A percentile compares a stretch with the other conserved stretches of the same genome.
Conservation (phyloP, 2,888 invertebrate species). For the Cryptocheilus praepositus region DNA sequence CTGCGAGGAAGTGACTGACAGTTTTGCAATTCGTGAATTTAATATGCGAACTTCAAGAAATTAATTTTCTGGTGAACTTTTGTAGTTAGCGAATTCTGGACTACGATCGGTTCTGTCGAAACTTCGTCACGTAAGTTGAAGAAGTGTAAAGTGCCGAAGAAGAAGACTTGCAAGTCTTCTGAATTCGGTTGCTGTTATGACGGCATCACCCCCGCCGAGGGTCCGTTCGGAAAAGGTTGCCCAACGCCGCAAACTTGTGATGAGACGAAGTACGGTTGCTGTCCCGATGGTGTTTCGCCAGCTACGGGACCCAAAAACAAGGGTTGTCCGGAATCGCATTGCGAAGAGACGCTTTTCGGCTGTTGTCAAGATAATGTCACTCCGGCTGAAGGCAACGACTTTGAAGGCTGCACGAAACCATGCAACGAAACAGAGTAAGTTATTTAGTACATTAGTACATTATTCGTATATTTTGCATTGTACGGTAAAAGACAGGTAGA, state of each 20-base stretch:
- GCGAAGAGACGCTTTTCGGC: slow-evolving; percentile 88
- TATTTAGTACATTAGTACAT: slow-evolving; percentile 35
- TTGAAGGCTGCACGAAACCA: slow-evolving; percentile 86
- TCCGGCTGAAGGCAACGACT: slow-evolving; percentile 86
- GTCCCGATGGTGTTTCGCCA: slow-evolving; percentile 87
- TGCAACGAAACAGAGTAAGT: slow-evolving; percentile 78
- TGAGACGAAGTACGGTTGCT: slow-evolving; percentile 87
- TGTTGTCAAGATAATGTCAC: slow-evolving; percentile 90
- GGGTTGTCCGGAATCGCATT: slow-evolving; percentile 86
- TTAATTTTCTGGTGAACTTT: background rate
- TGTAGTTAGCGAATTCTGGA: slow-evolving; percentile 75
- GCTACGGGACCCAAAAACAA: slow-evolving; percentile 82
- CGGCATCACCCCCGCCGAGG: slow-evolving; percentile 84
- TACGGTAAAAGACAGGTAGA: too few relatives aligned
- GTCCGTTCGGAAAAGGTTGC: slow-evolving; percentile 89
- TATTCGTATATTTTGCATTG: too few relatives aligned
- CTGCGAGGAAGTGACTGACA: too few relatives aligned
- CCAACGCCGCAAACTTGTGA: slow-evolving; percentile 84
- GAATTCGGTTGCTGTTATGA: slow-evolving; percentile 92
- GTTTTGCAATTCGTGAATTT: too few relatives aligned
- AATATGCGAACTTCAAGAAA: background rate
- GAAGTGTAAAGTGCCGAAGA: slow-evolving; percentile 79
- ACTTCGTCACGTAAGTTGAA: slow-evolving; percentile 74
- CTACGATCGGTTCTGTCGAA: slow-evolving; percentile 77
- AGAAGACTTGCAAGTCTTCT: slow-evolving; percentile 80